Evolutionary conservation across 2,888 invertebrate genomes (phyloP).

Genomic region (Brachylomia viminalis): DNA sequence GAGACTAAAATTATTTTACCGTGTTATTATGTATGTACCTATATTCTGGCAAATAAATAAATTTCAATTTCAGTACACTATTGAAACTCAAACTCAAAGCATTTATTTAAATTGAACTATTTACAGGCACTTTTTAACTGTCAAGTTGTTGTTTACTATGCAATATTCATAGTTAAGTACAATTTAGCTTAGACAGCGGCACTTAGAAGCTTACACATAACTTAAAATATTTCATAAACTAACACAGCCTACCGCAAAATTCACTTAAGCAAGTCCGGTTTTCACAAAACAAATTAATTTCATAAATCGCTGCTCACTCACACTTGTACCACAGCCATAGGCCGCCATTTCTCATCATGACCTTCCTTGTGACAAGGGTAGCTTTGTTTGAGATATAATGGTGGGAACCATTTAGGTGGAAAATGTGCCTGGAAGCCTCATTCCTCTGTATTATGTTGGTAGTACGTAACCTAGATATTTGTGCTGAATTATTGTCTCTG

Average conservation of each 20-base stretch:
- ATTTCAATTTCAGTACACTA: too few species aligned
- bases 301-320: conserved; percentile 39
- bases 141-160: too few species aligned
- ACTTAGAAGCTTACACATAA: neutral
- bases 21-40: too few species aligned
- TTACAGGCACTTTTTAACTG: too few species aligned
- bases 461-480: conserved; percentile 63
- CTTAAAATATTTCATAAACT: neutral
- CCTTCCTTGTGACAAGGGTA: conserved; percentile 85
- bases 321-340: conserved; percentile 60
- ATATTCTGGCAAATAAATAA: too few species aligned
- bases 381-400: conserved; percentile 84
- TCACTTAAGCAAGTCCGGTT: neutral
- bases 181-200: neutral
- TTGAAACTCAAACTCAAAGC: too few species aligned
- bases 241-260: neutral
- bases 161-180: neutral
- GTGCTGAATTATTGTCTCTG: conserved; percentile 57
- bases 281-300: neutral
- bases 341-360: conserved; percentile 84
- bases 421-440: conserved; percentile 78
- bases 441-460: conserved; percentile 67
- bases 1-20: too few species aligned
- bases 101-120: too few species aligned
- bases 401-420: conserved; percentile 83